Conservation (phyloP, 1,140 invertebrate genomes). For the Penaeus chinensis region DNA sequence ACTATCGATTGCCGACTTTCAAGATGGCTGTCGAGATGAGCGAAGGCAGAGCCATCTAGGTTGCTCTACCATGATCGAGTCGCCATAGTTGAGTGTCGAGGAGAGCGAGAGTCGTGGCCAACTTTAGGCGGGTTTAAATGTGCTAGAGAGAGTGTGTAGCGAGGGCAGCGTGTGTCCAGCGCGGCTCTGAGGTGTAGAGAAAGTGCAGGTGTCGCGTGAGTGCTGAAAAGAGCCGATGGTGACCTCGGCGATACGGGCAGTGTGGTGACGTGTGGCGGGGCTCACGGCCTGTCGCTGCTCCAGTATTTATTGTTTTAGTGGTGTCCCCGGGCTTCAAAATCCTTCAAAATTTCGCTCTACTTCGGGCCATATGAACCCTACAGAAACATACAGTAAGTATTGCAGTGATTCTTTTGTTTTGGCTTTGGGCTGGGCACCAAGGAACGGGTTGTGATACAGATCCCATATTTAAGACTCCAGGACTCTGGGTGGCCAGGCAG, state of each 20-base stretch:
- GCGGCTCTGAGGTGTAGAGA: constrained; percentile 14
- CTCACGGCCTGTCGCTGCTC: constrained; percentile 22
- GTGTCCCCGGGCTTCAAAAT: constrained; percentile 46
- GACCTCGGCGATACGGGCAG: constrained; percentile 55
- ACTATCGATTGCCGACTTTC: constrained; percentile 54
- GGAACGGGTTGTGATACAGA: background rate
- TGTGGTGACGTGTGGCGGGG: constrained; percentile 39
- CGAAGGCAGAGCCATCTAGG: constrained; percentile 48
- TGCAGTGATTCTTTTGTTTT: background rate
- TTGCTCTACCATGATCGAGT: constrained; percentile 36
- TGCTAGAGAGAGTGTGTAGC: constrained; percentile 41
- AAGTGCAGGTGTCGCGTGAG: background rate
- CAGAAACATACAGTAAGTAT: constrained; percentile 64
- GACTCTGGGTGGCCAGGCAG: too few relatives aligned
- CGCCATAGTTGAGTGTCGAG: constrained; percentile 52
- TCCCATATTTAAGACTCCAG: too few relatives aligned
- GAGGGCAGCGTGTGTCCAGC: constrained; percentile 19
- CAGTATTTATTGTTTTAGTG: constrained; percentile 53
- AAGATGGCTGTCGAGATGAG: constrained; percentile 43
- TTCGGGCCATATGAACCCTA: constrained; percentile 65
- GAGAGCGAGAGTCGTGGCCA: constrained; percentile 40
- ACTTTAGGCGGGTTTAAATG: constrained; percentile 45
- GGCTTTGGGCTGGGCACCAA: background rate
- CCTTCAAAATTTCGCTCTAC: constrained; percentile 64
- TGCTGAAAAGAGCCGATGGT: constrained; percentile 53